These are phyloP conservation scores for Merluccius polli DNA, from an alignment of 2,797 vertebrate species.

Conservation along the genomic window DNA sequence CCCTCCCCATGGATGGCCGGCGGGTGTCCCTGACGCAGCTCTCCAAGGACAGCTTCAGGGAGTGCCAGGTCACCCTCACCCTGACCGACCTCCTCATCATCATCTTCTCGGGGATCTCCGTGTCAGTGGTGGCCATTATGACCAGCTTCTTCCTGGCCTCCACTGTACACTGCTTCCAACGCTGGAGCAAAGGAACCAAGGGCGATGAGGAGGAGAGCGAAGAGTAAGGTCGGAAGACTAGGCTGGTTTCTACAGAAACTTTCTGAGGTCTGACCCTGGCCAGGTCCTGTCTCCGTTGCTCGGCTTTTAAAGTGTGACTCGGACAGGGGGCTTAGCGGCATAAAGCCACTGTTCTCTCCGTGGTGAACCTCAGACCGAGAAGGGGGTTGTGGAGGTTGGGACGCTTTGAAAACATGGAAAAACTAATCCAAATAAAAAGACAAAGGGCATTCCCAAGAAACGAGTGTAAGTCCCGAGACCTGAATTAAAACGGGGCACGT, in stretches of 20 bases:
- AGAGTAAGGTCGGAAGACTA: conserved; percentile 67
- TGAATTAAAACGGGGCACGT: neutral
- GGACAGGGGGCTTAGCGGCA: neutral
- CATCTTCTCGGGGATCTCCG: conserved; percentile 94
- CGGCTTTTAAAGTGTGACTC: neutral
- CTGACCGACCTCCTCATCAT: conserved; percentile 96
- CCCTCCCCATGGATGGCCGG: conserved; percentile 84
- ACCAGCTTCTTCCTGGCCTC: conserved; percentile 98
- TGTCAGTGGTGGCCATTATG: conserved; percentile 93
- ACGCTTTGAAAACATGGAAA: neutral
- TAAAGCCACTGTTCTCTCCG: neutral
- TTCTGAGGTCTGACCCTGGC: neutral
- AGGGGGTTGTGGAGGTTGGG: neutral
- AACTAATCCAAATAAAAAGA: conserved; percentile 4
- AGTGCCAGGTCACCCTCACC: conserved; percentile 91
- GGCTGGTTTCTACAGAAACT: neutral
- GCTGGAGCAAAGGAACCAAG: conserved; percentile 90
- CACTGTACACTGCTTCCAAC: conserved; percentile 96
- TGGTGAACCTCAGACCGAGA: neutral
- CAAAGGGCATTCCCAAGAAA: conserved; percentile 39
- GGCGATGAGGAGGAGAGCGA: conserved; percentile 92
- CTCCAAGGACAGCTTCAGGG: conserved; percentile 94
- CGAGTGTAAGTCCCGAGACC: conserved; percentile 29
- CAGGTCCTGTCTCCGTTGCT: neutral
- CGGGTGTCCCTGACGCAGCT: conserved; percentile 86